phyloP scores from a whole-genome alignment of 64 coral and sea anemone species.

The Platygyra sinensis region DNA sequence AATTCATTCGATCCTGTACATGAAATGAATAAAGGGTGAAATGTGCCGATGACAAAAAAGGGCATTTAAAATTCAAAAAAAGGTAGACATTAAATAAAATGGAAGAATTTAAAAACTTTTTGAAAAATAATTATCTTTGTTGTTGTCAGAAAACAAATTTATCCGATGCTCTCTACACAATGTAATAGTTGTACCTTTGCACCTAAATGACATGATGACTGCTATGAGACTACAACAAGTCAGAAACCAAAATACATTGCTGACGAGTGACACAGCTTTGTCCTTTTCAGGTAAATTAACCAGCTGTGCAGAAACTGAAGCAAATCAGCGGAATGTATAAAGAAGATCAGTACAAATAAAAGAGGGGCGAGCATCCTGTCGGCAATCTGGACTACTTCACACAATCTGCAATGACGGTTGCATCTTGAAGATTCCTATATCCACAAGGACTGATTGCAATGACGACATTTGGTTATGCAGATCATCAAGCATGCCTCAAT shows the following conservation, averaged over 20 bases:
- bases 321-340: not conserved
- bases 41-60: too few species aligned
- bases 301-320: not conserved
- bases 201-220: not conserved
- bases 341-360: not conserved
- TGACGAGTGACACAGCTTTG: not conserved
- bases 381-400: too few species aligned
- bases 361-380: too few species aligned
- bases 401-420: too few species aligned
- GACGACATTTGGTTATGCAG: too few species aligned
- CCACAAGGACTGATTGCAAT: too few species aligned
- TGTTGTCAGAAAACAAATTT: too few species aligned
- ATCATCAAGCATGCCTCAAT: too few species aligned
- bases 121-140: not conserved
- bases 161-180: not conserved
- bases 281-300: not conserved
- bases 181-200: conserved; percentile 4
- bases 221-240: not conserved
- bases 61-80: not conserved
- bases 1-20: too few species aligned
- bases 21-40: too few species aligned
- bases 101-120: not conserved
- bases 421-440: too few species aligned
- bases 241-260: not conserved
- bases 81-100: not conserved